Base-by-base conservation (phyloP, 2,113 vertebrate genomes). In the Anser cygnoides region DNA sequence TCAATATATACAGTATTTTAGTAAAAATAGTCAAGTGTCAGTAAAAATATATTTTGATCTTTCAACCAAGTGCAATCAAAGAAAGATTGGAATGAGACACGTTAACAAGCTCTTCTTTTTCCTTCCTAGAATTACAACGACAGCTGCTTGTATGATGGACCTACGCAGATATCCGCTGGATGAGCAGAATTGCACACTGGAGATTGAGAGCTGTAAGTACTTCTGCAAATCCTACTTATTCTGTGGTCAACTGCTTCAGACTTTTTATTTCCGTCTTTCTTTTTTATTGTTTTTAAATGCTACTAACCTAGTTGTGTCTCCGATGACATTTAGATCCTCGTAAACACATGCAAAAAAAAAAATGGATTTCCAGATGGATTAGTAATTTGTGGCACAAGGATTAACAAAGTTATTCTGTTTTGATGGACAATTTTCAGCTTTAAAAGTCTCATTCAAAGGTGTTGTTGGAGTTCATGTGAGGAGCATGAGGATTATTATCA, bases 121-220 rank as follows among this genome's bases (percentile, higher is more conserved):
- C 59, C 97, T 93, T 97, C 94, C 73, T 96, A 99, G 99, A 97
- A 99, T 99, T 93, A 99, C 99, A 13, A 99, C 99, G 74, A 99
- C 99, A 9, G 99, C 99, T 92, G 99, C 99, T 68, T 99, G 99
- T 80, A 99, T 99, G 99, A 99, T 99, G 99, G 99, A 99, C 96
- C 98, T 99, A 37, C 98, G 99, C 87, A 97, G 99, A 77, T 99
- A 99, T 74, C 99, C 99, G 2, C 97, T 99, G 97, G 99, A 99
- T 88, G 99, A 99, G 87, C 99, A 99, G 93, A 99, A 99, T 98
- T 99, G 99, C 97, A 99, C 99, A 0, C 97, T 99, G 81, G 99
- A 99, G 96, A 99, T 99, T 90, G 99, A 99, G 91, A 99, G 99
- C 94, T 99, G 99, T 99, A 97, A 99, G 99, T 99, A 88, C 75